Evolutionary conservation across 2,888 invertebrate genomes (phyloP).

Genomic region (Camponotus fellah): DNA sequence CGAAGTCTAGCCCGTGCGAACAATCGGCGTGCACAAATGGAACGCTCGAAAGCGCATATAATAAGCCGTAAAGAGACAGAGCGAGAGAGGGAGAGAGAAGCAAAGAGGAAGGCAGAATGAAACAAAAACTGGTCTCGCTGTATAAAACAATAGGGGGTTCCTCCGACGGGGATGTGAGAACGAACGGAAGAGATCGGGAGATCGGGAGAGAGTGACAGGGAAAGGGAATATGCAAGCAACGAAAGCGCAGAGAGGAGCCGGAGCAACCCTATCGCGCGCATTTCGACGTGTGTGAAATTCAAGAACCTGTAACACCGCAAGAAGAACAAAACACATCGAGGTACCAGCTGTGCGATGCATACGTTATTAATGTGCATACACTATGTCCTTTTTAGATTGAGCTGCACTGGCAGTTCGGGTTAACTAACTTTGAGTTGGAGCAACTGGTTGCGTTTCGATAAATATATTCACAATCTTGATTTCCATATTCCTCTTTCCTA

Average conservation of each 20-base stretch:
- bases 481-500: not conserved
- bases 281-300: constrained; percentile 81
- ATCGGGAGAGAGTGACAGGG: constrained; percentile 57
- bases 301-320: constrained; percentile 81
- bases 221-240: constrained; percentile 47
- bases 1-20: constrained; percentile 72
- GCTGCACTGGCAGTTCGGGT: constrained; percentile 12
- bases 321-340: constrained; percentile 75
- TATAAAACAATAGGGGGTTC: constrained; percentile 83
- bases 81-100: constrained; percentile 18
- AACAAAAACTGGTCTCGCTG: constrained; percentile 85
- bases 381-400: constrained; percentile 63
- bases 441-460: not conserved
- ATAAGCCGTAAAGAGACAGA: constrained; percentile 77
- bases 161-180: constrained; percentile 63
- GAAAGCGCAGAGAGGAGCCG: constrained; percentile 17
- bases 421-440: constrained; percentile 13
- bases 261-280: constrained; percentile 65
- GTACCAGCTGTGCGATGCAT: constrained; percentile 78
- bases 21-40: constrained; percentile 73
- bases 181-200: constrained; percentile 54
- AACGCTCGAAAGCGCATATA: constrained; percentile 80
- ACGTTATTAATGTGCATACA: constrained; percentile 69
- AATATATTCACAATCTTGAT: not conserved
- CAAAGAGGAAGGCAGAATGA: constrained; percentile 71